Evolutionary conservation across 2,113 vertebrate species (phyloP), one percentile per base, ranked within the genome.

Genomic region (Hippocampus abdominalis): DNA sequence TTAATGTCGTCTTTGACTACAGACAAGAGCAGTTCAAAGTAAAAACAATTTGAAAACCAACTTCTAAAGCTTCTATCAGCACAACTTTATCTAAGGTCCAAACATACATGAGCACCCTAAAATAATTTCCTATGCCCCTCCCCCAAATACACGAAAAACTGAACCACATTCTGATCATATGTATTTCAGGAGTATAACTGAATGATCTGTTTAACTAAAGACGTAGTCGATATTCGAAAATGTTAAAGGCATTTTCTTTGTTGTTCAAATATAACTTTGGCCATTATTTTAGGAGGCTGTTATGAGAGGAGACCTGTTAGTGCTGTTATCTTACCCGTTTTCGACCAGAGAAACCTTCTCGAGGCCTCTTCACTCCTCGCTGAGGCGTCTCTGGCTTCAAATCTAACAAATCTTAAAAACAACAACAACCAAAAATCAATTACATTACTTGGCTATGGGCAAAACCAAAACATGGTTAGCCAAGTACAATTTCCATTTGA

Each of bases 331-430:
- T 76, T 92, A 98, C 96, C 93, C 95, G 83, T 90, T 96, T 96
- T 0, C 95, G 91, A 72, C 93, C 87, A 0, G 91, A 91, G 60
- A 92, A 95, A 68, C 93, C 91, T 2, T 96, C 96, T 86, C 94
- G 93, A 42, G 94, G 88, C 79, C 95, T 93, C 87, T 95, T 91
- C 23, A 94, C 92, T 3, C 93, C 89, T 88, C 94, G 90, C 5
- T 89, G 90, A 39, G 61, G 76, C 68, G 64, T 32, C 61, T 61
- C 0, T 1, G 64, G 13, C 75, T 66, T 88, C 71, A 71, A 84
- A 68, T 83, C 77, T 40, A 76, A 36, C 0, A 60, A 42, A 57
- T 82, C 90, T 91, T 82, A 29, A 71, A 72, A 69, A 64, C 75
- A 16, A 66, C 12, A 29, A 39, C 20, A 18, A 70, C 1, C 59